Conservation (phyloP, 2,113 vertebrate species). For the Strigops habroptila region DNA sequence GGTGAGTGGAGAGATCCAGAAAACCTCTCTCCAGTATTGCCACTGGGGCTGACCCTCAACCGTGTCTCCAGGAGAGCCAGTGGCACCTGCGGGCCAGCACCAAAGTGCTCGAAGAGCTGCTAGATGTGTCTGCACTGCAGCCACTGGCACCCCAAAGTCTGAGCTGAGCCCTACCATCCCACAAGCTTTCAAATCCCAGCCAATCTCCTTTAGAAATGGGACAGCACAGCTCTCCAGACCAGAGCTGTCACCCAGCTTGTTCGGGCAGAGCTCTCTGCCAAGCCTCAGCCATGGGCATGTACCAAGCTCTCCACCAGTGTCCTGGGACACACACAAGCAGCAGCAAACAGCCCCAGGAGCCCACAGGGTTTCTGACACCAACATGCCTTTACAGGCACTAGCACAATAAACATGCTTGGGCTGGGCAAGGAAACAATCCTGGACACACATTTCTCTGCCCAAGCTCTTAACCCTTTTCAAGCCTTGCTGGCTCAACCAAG, state of each 20-base stretch:
- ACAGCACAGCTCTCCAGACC: not conserved
- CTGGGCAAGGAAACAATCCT: not conserved
- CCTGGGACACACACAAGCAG: fast-evolving
- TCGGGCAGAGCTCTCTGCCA: not conserved
- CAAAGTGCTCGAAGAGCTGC: not conserved
- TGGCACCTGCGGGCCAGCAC: not conserved
- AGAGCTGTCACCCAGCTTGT: not conserved
- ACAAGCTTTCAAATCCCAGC: not conserved
- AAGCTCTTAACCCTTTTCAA: not conserved
- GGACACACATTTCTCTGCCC: not conserved
- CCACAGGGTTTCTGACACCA: not conserved
- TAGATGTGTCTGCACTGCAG: not conserved
- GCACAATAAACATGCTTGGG: not conserved
- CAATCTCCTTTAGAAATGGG: not conserved
- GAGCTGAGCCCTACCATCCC: not conserved
- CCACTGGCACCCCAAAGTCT: fast-evolving
- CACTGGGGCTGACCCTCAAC: not conserved
- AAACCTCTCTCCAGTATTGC: not conserved
- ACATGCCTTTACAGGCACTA: not conserved
- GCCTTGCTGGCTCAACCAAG: not conserved
- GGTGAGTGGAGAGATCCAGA: not conserved
- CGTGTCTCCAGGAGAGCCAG: not conserved
- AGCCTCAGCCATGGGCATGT: fast-evolving
- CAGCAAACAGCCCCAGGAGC: not conserved
- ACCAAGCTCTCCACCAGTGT: fast-evolving